Evolutionary conservation across 2,797 vertebrate species (phyloP).

Genomic region (Cuculus canorus): DNA sequence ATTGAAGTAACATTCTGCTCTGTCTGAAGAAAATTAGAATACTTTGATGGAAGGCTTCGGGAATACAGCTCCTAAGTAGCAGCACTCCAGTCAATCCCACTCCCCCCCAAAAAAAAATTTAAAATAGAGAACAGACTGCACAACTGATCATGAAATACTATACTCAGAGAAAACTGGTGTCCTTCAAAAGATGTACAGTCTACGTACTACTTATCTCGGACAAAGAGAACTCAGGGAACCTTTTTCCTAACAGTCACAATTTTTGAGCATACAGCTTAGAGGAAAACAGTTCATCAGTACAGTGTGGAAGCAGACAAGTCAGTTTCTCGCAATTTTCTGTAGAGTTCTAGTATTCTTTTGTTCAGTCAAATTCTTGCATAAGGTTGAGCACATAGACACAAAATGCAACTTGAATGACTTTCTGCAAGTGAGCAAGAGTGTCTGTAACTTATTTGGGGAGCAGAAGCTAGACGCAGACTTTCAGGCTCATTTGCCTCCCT

Average conservation of each 20-base stretch:
- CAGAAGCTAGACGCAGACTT: neutral
- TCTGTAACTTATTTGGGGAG: neutral
- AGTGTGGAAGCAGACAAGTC: neutral
- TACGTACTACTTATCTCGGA: neutral
- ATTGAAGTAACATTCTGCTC: conserved; percentile 25
- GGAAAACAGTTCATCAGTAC: neutral
- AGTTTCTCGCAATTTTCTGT: neutral
- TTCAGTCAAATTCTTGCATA: neutral
- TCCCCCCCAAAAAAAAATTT: neutral
- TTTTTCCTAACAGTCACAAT: neutral
- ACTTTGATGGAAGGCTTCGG: neutral
- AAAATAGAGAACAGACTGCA: neutral
- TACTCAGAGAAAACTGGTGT: neutral
- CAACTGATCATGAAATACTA: neutral
- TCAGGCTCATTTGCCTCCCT: neutral
- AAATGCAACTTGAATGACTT: neutral
- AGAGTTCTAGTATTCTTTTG: neutral
- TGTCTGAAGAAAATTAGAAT: neutral
- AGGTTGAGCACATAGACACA: neutral
- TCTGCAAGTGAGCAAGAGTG: neutral
- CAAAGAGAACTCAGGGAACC: neutral
- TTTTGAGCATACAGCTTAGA: neutral
- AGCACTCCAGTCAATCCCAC: neutral
- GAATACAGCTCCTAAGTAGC: neutral
- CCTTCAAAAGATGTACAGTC: neutral